phyloP scores from a whole-genome alignment of 92 coral and sea anemone species.

The Meandrina meandrites region DNA sequence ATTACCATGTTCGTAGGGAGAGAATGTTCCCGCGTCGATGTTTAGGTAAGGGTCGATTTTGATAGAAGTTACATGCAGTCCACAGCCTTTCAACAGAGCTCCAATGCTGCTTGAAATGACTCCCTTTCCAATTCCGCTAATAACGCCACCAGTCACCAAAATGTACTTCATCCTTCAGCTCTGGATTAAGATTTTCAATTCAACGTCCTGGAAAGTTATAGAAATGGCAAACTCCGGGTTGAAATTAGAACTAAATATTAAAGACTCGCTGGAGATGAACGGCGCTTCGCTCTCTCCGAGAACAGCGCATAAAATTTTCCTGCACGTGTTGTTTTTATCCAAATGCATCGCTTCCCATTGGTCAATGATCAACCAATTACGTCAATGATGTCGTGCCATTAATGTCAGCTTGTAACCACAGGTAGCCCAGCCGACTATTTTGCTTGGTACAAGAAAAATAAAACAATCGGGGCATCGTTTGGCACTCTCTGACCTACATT shows the following conservation, averaged over 20 bases:
- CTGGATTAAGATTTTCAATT: not conserved
- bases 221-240: not conserved
- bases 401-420: too few relatives aligned
- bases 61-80: conserved; percentile 86
- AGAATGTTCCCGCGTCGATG: conserved; percentile 98
- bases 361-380: conserved; percentile 5
- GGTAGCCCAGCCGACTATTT: not conserved
- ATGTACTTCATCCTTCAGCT: conserved; percentile 82
- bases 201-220: not conserved
- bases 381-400: too few relatives aligned
- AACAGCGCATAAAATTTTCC: not conserved
- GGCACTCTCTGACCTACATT: too few relatives aligned
- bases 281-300: conserved; percentile 21
- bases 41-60: conserved; percentile 97
- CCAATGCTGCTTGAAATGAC: conserved; percentile 97
- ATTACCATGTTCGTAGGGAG: conserved; percentile 98
- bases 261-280: too few relatives aligned
- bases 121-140: conserved; percentile 99
- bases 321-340: conserved; percentile 17
- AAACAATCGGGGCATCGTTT: too few relatives aligned
- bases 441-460: too few relatives aligned
- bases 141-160: conserved; percentile 96
- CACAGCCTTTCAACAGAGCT: conserved; percentile 87
- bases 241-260: not conserved
- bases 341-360: conserved; percentile 1